phyloP scores from a whole-genome alignment of 2,113 vertebrate genomes.

The Prinia subflava region DNA sequence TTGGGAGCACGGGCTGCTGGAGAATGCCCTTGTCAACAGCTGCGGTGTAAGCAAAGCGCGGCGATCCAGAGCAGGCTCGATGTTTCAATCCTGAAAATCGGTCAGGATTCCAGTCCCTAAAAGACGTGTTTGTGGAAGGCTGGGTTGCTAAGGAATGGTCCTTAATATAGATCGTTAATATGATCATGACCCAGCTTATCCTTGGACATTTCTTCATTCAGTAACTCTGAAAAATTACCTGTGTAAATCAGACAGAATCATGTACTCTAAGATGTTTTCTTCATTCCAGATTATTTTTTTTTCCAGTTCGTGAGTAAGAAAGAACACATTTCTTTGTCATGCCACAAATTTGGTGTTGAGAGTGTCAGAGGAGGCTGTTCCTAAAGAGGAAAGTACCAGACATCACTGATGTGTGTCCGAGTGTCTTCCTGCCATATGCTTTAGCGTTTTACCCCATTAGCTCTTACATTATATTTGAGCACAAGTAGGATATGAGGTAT shows the following conservation, averaged over 20 bases:
- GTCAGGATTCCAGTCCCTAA: too few species aligned
- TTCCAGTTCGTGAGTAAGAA: not conserved
- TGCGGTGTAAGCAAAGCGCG: not conserved
- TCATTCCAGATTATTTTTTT: not conserved
- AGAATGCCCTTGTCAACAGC: not conserved
- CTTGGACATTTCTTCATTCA: not conserved
- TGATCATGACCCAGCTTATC: not conserved
- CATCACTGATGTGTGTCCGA: accelerated
- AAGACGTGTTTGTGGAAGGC: not conserved
- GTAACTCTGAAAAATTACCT: not conserved
- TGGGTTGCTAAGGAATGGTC: not conserved
- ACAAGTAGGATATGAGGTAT: not conserved
- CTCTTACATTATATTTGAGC: not conserved
- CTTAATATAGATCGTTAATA: not conserved
- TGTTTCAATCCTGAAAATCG: not conserved
- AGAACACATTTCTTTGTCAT: not conserved
- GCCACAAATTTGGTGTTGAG: not conserved
- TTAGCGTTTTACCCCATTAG: not conserved
- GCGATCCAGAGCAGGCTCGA: not conserved
- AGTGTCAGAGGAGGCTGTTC: not conserved
- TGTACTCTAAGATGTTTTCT: not conserved
- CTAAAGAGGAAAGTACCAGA: not conserved
- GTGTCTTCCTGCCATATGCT: accelerated
- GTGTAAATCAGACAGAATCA: not conserved
- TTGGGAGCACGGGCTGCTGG: not conserved